Conservation (phyloP, 1,140 invertebrate species). For the Colletes gigas region DNA sequence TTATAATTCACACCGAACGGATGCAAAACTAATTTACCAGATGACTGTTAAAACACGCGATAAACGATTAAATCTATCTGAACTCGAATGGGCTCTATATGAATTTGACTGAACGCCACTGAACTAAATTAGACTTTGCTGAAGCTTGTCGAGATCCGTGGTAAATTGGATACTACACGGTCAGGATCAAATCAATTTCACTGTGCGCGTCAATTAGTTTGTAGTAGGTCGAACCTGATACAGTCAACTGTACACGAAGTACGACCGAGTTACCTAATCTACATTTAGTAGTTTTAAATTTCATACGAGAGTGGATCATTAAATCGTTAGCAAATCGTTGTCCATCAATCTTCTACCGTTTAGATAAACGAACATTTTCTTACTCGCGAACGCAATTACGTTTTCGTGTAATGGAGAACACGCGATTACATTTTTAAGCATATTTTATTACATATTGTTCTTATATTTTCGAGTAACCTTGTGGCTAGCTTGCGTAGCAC, state of each 20-base stretch:
- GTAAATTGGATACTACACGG: background rate
- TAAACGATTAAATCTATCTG: background rate
- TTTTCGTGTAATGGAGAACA: background rate
- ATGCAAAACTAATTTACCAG: background rate
- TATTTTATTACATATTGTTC: background rate
- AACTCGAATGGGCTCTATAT: background rate
- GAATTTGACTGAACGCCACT: background rate
- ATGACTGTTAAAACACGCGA: background rate
- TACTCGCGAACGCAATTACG: background rate
- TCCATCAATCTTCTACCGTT: too few species aligned
- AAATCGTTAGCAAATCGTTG: background rate
- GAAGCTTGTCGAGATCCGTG: background rate
- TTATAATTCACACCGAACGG: background rate
- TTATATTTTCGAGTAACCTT: too few species aligned
- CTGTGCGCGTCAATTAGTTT: background rate
- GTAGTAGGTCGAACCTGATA: background rate
- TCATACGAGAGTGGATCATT: background rate
- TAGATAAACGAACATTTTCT: too few species aligned
- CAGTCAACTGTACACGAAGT: background rate
- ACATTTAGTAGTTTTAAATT: background rate
- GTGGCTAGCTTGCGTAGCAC: too few species aligned
- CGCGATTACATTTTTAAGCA: background rate
- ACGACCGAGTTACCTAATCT: background rate
- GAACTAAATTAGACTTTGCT: background rate
- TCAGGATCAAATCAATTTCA: background rate